phyloP scores from a whole-genome alignment of 2,797 vertebrate genomes.

The Champsocephalus esox region DNA sequence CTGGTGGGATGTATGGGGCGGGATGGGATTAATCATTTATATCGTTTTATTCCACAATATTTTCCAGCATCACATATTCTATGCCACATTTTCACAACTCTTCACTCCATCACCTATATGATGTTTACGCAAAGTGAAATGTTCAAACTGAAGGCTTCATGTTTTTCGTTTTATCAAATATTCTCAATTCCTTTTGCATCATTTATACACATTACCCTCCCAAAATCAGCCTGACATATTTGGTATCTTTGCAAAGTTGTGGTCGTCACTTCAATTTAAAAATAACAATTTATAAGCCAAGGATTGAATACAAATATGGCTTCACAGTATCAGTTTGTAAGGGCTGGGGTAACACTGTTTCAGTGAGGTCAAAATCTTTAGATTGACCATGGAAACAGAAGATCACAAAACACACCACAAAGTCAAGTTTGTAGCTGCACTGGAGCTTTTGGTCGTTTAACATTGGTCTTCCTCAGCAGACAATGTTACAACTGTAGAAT shows the following conservation, averaged over 20 bases:
- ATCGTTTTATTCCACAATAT: not conserved
- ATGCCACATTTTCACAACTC: not conserved
- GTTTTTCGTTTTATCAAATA: conserved; percentile 3
- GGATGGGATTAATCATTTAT: too few relatives aligned
- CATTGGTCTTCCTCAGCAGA: not conserved
- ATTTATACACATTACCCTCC: not conserved
- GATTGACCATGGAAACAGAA: not conserved
- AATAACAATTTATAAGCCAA: not conserved
- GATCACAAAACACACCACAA: not conserved
- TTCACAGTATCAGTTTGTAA: not conserved
- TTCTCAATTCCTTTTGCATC: not conserved
- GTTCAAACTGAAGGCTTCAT: not conserved
- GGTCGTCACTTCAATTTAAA: not conserved
- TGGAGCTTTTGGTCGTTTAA: not conserved
- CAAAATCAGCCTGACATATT: not conserved
- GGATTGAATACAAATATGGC: not conserved
- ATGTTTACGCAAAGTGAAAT: conserved; percentile 7
- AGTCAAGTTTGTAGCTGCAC: not conserved
- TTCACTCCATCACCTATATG: not conserved
- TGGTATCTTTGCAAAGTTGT: not conserved
- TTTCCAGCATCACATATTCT: conserved; percentile 1
- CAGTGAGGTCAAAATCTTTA: not conserved
- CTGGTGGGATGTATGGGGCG: too few relatives aligned
- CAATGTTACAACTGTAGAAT: not conserved
- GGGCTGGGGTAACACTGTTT: not conserved